Conservation (phyloP, 2,113 vertebrate genomes). For the Fukomys damarensis region DNA sequence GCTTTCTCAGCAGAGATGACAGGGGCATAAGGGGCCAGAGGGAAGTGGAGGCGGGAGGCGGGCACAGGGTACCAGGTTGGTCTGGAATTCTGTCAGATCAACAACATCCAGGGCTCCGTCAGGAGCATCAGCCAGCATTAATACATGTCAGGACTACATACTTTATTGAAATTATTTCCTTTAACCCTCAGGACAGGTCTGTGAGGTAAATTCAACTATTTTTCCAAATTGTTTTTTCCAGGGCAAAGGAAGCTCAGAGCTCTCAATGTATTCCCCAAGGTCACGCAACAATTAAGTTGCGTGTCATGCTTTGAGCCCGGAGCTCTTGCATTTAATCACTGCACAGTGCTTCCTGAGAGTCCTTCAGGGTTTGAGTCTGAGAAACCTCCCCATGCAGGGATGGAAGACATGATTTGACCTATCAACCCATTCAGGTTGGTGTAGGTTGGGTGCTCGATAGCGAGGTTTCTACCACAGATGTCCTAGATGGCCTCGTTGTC, state of each 20-base stretch:
- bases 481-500: too few relatives aligned
- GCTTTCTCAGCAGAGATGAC: too few relatives aligned
- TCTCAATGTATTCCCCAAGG: neutral
- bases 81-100: conserved; percentile 87
- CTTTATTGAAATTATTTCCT: conserved; percentile 16
- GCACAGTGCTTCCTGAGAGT: neutral
- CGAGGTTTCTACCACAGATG: too few relatives aligned
- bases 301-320: neutral
- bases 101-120: conserved; percentile 88
- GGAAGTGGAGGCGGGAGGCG: conserved; percentile 79
- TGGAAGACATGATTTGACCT: conserved; percentile 79
- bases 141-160: neutral
- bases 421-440: neutral
- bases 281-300: neutral
- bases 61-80: conserved; percentile 92
- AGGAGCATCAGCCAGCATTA: conserved; percentile 64
- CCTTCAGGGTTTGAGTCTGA: neutral
- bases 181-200: neutral
- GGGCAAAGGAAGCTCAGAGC: neutral
- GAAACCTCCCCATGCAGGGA: conserved; percentile 78
- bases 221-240: neutral
- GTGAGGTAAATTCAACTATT: neutral
- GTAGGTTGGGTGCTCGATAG: too few relatives aligned
- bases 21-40: too few relatives aligned
- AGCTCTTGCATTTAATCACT: neutral